Percentiles rank a stretch among this genome's conserved stretches.
These are phyloP conservation scores for Dromococcyx pavoninus DNA, from an alignment of 2,797 vertebrate species.

Conservation along the genomic window DNA sequence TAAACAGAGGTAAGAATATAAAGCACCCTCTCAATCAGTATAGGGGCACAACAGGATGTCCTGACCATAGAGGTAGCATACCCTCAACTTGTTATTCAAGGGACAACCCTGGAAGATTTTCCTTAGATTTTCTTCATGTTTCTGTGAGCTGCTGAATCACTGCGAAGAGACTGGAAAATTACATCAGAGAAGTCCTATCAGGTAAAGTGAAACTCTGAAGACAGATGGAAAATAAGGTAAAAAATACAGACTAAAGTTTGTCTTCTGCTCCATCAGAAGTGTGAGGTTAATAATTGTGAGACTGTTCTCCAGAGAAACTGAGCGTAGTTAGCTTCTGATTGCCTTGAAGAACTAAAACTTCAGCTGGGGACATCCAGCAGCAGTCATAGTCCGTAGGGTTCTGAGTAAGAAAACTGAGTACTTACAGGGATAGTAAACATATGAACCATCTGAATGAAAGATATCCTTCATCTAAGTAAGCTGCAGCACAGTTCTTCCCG, in stretches of 20 bases:
- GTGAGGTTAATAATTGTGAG: not conserved
- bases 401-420: not conserved
- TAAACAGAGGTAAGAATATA: not conserved
- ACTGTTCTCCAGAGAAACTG: not conserved
- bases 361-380: not conserved
- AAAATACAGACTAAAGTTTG: not conserved
- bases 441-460: not conserved
- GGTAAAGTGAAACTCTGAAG: not conserved
- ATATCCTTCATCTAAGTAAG: not conserved
- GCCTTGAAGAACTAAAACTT: not conserved
- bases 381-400: not conserved
- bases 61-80: not conserved
- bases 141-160: not conserved
- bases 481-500: not conserved
- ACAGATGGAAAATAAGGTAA: not conserved
- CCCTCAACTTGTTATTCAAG: not conserved
- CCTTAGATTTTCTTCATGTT: not conserved
- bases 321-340: not conserved
- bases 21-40: not conserved
- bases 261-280: not conserved
- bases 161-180: not conserved
- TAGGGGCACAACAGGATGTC: not conserved
- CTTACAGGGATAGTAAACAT: rapidly evolving
- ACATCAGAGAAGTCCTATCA: not conserved
- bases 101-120: not conserved